phyloP scores from a whole-genome alignment of 1,140 invertebrate genomes.

The Ylistrum balloti region DNA sequence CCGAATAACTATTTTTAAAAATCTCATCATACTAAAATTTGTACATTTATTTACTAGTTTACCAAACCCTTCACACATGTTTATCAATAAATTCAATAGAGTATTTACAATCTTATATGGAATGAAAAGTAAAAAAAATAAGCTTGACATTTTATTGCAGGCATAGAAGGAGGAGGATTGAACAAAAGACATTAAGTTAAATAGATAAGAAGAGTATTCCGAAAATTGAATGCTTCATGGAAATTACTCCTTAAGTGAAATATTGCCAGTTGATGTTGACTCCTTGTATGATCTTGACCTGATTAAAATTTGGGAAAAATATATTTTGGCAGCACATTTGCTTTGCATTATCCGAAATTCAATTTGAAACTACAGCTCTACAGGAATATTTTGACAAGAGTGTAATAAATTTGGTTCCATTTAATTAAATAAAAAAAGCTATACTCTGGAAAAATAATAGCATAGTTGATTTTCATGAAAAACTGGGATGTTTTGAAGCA shows the following conservation, averaged over 20 bases:
- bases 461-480: no score
- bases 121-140: conserved; percentile 7
- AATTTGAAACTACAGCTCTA: neutral
- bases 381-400: neutral
- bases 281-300: neutral
- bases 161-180: neutral
- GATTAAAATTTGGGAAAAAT: neutral
- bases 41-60: neutral
- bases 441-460: neutral
- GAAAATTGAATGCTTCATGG: neutral
- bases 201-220: neutral
- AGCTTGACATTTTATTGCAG: neutral
- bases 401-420: neutral
- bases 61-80: no score
- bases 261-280: neutral
- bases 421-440: neutral
- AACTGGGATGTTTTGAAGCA: no score
- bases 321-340: neutral
- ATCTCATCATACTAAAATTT: neutral
- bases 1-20: neutral
- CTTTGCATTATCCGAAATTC: neutral
- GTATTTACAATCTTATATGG: neutral
- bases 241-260: conserved; percentile 13
- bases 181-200: neutral
- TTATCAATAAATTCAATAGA: neutral